These are phyloP conservation scores for Pelodiscus sinensis DNA, from an alignment of 2,113 vertebrate species.

Conservation along the genomic window DNA sequence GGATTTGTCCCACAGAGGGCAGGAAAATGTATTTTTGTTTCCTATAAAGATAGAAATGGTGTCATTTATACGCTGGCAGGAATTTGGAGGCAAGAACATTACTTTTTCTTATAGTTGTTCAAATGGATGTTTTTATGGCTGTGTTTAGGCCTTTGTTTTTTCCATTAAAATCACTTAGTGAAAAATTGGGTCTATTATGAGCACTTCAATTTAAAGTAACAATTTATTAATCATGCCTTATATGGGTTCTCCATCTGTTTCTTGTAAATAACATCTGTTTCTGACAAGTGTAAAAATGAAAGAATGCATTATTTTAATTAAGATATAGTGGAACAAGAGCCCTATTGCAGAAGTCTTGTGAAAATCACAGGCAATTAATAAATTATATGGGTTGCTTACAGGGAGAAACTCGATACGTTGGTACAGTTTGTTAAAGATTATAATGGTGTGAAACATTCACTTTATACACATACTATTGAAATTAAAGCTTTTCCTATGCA, in stretches of 20 bases:
- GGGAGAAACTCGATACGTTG: not conserved
- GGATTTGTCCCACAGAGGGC: not conserved
- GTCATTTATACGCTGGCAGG: not conserved
- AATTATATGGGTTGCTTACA: not conserved
- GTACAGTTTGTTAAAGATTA: not conserved
- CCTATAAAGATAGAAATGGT: not conserved
- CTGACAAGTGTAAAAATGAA: constrained; percentile 45
- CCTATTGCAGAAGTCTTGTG: constrained; percentile 10
- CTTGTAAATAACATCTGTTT: constrained; percentile 68
- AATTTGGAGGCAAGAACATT: not conserved
- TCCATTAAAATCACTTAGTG: not conserved
- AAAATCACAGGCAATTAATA: constrained; percentile 1
- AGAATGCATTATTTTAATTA: constrained; percentile 17
- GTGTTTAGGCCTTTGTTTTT: constrained; percentile 3
- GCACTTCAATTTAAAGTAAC: constrained; percentile 36
- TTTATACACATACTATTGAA: constrained; percentile 10
- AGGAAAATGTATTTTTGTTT: not conserved
- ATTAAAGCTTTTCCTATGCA: not conserved
- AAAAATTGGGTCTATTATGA: constrained; percentile 45
- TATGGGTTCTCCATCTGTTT: constrained; percentile 57
- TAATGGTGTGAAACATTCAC: not conserved
- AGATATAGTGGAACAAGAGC: constrained; percentile 16
- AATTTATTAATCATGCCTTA: constrained; percentile 47
- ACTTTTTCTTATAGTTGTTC: not conserved
- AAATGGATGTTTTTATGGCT: not conserved